phyloP scores from a whole-genome alignment of 2,888 invertebrate genomes.

The Leucophenga maculata region DNA sequence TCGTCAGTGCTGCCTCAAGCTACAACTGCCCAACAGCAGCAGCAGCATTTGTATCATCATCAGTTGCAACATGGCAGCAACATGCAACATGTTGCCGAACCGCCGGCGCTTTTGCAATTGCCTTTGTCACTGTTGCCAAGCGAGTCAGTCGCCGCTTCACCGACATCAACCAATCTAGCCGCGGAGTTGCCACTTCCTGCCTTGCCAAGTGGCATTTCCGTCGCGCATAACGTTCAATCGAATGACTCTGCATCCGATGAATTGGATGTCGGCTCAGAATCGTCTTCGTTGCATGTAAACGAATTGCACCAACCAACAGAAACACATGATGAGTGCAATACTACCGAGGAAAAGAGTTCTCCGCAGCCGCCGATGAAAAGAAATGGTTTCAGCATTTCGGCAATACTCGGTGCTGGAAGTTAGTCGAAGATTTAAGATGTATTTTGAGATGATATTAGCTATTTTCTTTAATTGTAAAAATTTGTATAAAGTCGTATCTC shows the following conservation, averaged over 20 bases:
- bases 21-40: slow-evolving; percentile 22
- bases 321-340: slow-evolving; percentile 15
- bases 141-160: slow-evolving; percentile 36
- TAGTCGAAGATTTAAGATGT: slow-evolving; percentile 37
- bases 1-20: slow-evolving; percentile 36
- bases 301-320: slow-evolving; percentile 35
- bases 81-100: slow-evolving; percentile 28
- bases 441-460: slow-evolving; percentile 35
- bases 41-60: slow-evolving; percentile 28
- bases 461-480: not conserved
- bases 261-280: slow-evolving; percentile 54
- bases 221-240: slow-evolving; percentile 29
- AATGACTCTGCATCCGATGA: slow-evolving; percentile 53
- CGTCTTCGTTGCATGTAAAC: slow-evolving; percentile 11
- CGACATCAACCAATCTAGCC: slow-evolving; percentile 34
- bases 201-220: slow-evolving; percentile 49
- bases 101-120: slow-evolving; percentile 27
- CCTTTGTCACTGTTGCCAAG: slow-evolving; percentile 52
- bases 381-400: slow-evolving; percentile 71
- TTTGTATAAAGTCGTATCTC: not conserved
- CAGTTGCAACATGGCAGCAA: slow-evolving; percentile 23
- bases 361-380: slow-evolving; percentile 55
- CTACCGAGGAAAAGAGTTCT: slow-evolving; percentile 37
- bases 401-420: slow-evolving; percentile 69
- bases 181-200: slow-evolving; percentile 44